Evolutionary conservation across 2,113 vertebrate species (phyloP).

Genomic region (Microcebus tavaratra): DNA sequence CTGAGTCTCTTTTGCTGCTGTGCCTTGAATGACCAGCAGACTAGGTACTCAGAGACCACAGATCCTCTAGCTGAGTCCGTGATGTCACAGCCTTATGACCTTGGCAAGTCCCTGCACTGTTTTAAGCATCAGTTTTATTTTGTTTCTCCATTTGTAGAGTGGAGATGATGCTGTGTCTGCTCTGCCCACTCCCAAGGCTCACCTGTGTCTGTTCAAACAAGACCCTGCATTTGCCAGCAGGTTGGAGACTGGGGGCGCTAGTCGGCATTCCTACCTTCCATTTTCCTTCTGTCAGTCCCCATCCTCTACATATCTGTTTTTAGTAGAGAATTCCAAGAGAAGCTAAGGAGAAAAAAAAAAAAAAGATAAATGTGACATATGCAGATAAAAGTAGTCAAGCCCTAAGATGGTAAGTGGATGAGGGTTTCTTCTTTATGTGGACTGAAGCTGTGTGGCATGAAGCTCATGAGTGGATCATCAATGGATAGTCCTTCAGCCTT

Average conservation of each 20-base stretch:
- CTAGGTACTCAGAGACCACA: not conserved
- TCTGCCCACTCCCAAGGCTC: not conserved
- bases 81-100: not conserved
- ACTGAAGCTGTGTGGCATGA: too few species aligned
- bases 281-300: too few species aligned
- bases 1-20: not conserved
- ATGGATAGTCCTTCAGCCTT: not conserved
- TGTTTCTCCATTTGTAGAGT: not conserved
- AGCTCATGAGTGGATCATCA: accelerated
- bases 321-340: not conserved
- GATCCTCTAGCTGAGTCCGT: too few species aligned
- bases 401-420: not conserved
- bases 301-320: not conserved
- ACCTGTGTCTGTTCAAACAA: not conserved
- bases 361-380: not conserved
- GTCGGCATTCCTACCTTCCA: accelerated
- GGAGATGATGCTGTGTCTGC: not conserved
- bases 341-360: not conserved
- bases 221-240: too few species aligned
- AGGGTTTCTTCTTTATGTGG: not conserved
- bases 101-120: not conserved
- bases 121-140: not conserved
- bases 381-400: not conserved
- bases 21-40: not conserved
- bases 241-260: accelerated